phyloP scores from a whole-genome alignment of 2,797 vertebrate species.

The Simalia tracyae region DNA sequence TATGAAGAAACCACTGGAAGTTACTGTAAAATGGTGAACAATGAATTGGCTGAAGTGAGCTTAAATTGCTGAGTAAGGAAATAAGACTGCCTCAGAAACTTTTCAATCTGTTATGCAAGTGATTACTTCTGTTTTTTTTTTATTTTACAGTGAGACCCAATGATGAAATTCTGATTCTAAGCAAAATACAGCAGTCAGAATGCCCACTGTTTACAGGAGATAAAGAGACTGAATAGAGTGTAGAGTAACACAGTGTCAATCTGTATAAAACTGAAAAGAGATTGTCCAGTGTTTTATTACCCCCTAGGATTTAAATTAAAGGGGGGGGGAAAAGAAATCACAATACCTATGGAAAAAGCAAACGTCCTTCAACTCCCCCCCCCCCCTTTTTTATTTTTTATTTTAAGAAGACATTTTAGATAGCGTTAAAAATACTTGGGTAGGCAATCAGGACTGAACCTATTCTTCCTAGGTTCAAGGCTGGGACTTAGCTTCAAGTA shows the following conservation, averaged over 20 bases:
- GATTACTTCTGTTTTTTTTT: neutral
- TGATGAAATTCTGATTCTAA: slow-evolving; percentile 40
- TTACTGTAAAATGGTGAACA: neutral
- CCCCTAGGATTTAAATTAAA: neutral
- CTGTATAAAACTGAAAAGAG: slow-evolving; percentile 33
- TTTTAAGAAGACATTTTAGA: neutral
- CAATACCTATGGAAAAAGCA: slow-evolving; percentile 25
- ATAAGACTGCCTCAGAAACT: neutral
- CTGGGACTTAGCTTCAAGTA: neutral
- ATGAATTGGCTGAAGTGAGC: neutral
- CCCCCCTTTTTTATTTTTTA: neutral
- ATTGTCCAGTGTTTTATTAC: slow-evolving; percentile 14
- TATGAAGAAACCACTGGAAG: slow-evolving; percentile 11
- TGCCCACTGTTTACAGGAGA: slow-evolving; percentile 19
- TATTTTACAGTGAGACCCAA: slow-evolving; percentile 5
- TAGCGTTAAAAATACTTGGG: neutral
- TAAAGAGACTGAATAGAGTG: slow-evolving; percentile 14
- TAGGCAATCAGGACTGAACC: neutral
- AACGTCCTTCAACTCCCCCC: neutral
- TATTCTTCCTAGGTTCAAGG: neutral
- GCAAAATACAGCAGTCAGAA: neutral
- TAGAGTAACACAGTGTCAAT: slow-evolving; percentile 3
- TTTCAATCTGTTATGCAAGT: neutral
- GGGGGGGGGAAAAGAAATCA: neutral
- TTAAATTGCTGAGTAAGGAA: neutral